Evolutionary conservation across 2,888 invertebrate species (phyloP).

Genomic region (Hemistola chrysoprasaria): DNA sequence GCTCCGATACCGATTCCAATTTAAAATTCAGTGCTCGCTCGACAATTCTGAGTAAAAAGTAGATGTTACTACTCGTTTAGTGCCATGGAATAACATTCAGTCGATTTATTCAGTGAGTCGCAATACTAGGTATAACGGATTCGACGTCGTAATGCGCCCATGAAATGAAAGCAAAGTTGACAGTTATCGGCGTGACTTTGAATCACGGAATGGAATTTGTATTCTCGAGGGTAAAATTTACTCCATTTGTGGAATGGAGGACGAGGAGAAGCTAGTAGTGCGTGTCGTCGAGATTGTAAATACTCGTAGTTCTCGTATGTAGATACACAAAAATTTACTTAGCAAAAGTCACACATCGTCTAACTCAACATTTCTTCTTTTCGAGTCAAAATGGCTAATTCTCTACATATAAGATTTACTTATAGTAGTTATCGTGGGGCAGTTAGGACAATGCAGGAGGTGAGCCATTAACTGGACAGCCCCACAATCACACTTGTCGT

Average conservation of each 20-base stretch:
- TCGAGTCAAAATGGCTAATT: no score
- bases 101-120: slow-evolving; percentile 26
- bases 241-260: slow-evolving; percentile 33
- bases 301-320: slow-evolving; percentile 8
- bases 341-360: slow-evolving; percentile 9
- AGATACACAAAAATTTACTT: slow-evolving; percentile 6
- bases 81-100: slow-evolving; percentile 32
- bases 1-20: slow-evolving; percentile 15
- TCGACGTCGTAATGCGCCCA: slow-evolving; percentile 26
- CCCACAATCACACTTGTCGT: no score
- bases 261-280: slow-evolving; percentile 11
- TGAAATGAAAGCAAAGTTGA: slow-evolving; percentile 36
- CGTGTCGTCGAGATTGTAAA: slow-evolving; percentile 13
- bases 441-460: no score
- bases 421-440: no score
- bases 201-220: slow-evolving; percentile 38
- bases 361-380: background rate
- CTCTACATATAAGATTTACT: no score
- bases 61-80: slow-evolving; percentile 15
- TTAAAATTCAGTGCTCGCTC: slow-evolving; percentile 18
- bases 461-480: no score
- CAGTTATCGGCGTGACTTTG: slow-evolving; percentile 38
- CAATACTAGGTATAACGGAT: slow-evolving; percentile 22
- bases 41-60: slow-evolving; percentile 8
- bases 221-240: slow-evolving; percentile 36